Evolutionary conservation across 2,888 invertebrate genomes (phyloP).

Genomic region (Anticlea derivata): DNA sequence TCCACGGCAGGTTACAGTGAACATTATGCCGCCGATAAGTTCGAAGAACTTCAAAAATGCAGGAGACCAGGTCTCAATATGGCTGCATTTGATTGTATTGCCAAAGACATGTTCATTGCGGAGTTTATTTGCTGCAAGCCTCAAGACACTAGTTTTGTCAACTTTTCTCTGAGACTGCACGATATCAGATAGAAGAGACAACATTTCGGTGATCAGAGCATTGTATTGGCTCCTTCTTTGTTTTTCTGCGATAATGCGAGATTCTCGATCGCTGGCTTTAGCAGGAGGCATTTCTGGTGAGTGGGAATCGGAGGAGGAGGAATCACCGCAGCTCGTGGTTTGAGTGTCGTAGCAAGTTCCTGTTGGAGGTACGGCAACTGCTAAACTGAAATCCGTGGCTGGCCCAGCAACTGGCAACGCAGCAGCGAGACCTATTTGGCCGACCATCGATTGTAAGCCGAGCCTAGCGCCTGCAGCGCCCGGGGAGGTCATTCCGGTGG

Average conservation of each 20-base stretch:
- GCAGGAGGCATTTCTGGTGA: conserved; percentile 68
- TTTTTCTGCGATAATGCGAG: conserved; percentile 95
- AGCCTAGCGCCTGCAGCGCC: conserved; percentile 53
- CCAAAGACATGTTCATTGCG: conserved; percentile 90
- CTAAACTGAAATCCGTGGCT: conserved; percentile 55
- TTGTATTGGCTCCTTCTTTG: conserved; percentile 95
- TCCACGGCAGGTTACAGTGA: conserved; percentile 91
- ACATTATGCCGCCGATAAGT: conserved; percentile 90
- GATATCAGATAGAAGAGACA: conserved; percentile 92
- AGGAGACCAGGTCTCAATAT: conserved; percentile 78
- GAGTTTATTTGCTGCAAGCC: conserved; percentile 93
- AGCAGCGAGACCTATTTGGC: conserved; percentile 47
- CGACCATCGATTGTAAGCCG: conserved; percentile 53
- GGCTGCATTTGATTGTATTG: conserved; percentile 75
- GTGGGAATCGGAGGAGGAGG: conserved; percentile 68
- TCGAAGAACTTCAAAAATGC: conserved; percentile 86
- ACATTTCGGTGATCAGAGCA: conserved; percentile 91
- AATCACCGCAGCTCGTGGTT: conserved; percentile 61
- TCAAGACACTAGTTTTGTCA: conserved; percentile 95
- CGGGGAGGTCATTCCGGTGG: conserved; percentile 60
- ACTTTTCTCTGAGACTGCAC: conserved; percentile 91
- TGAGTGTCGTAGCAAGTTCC: conserved; percentile 52
- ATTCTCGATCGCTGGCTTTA: conserved; percentile 89
- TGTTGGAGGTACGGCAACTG: conserved; percentile 53
- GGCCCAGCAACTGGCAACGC: conserved; percentile 34